phyloP scores from a whole-genome alignment of 2,888 invertebrate species.

The Dryobota labecula region DNA sequence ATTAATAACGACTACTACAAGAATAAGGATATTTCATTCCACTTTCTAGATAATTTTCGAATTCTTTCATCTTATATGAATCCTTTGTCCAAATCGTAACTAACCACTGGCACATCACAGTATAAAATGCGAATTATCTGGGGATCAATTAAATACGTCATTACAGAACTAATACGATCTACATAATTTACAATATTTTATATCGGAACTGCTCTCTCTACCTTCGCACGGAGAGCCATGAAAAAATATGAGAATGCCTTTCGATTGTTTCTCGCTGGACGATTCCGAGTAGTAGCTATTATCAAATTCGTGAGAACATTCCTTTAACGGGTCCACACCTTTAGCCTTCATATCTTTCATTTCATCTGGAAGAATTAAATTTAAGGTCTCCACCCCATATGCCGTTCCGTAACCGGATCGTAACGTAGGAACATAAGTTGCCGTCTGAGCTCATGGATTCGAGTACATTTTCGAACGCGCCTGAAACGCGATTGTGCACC shows the following conservation, averaged over 20 bases:
- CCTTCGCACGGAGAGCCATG: conserved; percentile 87
- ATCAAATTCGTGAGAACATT: conserved; percentile 74
- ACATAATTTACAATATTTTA: not conserved
- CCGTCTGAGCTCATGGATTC: not conserved
- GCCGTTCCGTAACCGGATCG: not conserved
- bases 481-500: not conserved
- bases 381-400: not conserved
- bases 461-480: too few relatives aligned
- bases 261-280: conserved; percentile 71
- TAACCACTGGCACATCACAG: not conserved
- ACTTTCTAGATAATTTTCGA: not conserved
- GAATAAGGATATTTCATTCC: not conserved
- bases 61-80: not conserved
- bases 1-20: conserved; percentile 1
- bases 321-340: conserved; percentile 80
- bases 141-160: not conserved
- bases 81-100: not conserved
- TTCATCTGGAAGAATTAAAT: conserved; percentile 74
- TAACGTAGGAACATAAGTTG: not conserved
- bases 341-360: conserved; percentile 78
- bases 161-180: not conserved
- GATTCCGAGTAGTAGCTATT: conserved; percentile 50
- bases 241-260: conserved; percentile 83
- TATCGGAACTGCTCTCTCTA: conserved; percentile 48
- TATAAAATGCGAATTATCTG: conserved; percentile 1